Base-by-base conservation (phyloP, 2,113 vertebrate species). In the Cynocephalus volans region DNA sequence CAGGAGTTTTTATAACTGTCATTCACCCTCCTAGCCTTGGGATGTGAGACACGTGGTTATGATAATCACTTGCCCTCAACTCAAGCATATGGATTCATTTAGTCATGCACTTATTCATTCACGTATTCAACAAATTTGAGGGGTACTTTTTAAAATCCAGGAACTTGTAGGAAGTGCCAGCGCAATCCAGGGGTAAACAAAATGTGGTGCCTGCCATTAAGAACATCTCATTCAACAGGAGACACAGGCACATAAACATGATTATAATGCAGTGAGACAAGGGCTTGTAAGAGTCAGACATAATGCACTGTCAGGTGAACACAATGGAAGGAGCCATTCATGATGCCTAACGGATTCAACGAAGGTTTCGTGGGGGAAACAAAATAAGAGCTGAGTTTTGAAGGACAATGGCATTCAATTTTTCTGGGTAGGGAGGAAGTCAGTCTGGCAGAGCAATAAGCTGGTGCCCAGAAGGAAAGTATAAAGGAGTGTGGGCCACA, bases 1-100 rank as follows among this genome's bases (percentile, higher is more conserved):
- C 6, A 26, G 31, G 52, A 84, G 3, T 62, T 76, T 94, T 93
- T 83, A 23, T 67, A 90, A 95, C 91, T 97, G 54, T 90, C 88
- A 36, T 72, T 93, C 70, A 75, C n/a, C 28, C 23, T 97, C 26
- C 21, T 62, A 28, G 58, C 31, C 73, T 84, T 76, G 75, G 69
- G 58, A 73, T 94, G 11, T 62, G 31, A 85, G 60, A 75, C 50
- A 82, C 48, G 15, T 58, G 9, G 65, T 76, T 77, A 88, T 85
- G 72, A 69, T 26, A 95, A 95, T 89, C 50, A 80, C 23, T 81
- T 58, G 12, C 50, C 70, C 26, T 97, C 62, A n/a, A 69, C 67
- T 69, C 48, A n/a, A 67, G 58, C 45, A 72, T 88, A 81, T 69
- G 58, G 54, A 52, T 93, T 87, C 58, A 73, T 80, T 87, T 80